These are phyloP conservation scores for Psittacula derbiana DNA, from an alignment of 2,797 vertebrate species.

Conservation along the genomic window DNA sequence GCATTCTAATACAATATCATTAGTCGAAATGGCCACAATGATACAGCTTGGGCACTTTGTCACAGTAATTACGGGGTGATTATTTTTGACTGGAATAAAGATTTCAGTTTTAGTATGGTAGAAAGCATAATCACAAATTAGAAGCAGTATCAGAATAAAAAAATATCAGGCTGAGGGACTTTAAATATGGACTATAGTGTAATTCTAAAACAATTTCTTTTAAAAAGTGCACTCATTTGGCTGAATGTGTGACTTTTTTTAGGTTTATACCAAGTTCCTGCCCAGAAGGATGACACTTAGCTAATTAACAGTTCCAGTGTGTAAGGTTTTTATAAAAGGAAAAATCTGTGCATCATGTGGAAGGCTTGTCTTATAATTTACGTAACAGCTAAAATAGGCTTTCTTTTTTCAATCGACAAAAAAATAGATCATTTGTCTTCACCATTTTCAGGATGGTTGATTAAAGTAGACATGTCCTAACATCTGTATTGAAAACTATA, in stretches of 20 bases:
- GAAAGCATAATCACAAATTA: slow-evolving; percentile 86
- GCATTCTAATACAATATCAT: slow-evolving; percentile 99
- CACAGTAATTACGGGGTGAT: slow-evolving; percentile 89
- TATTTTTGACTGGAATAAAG: slow-evolving; percentile 93
- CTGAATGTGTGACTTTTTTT: slow-evolving; percentile 58
- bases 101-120: slow-evolving; percentile 87
- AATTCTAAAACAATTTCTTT: slow-evolving; percentile 74
- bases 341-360: slow-evolving; percentile 68
- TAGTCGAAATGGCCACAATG: slow-evolving; percentile 91
- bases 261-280: slow-evolving; percentile 66
- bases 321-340: slow-evolving; percentile 70
- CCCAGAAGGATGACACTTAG: slow-evolving; percentile 75
- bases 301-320: slow-evolving; percentile 72
- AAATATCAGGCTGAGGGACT: slow-evolving; percentile 70
- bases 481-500: slow-evolving; percentile 94
- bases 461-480: slow-evolving; percentile 88
- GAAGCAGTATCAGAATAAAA: slow-evolving; percentile 78
- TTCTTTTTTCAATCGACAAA: slow-evolving; percentile 68
- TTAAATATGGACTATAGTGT: slow-evolving; percentile 73
- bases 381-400: slow-evolving; percentile 75
- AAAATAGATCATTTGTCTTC: slow-evolving; percentile 80
- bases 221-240: slow-evolving; percentile 60
- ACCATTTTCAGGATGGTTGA: slow-evolving; percentile 80
- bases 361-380: slow-evolving; percentile 73
- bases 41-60: slow-evolving; percentile 89